These are phyloP conservation scores for Pionites leucogaster DNA, from an alignment of 2,113 vertebrate species.

Conservation along the genomic window DNA sequence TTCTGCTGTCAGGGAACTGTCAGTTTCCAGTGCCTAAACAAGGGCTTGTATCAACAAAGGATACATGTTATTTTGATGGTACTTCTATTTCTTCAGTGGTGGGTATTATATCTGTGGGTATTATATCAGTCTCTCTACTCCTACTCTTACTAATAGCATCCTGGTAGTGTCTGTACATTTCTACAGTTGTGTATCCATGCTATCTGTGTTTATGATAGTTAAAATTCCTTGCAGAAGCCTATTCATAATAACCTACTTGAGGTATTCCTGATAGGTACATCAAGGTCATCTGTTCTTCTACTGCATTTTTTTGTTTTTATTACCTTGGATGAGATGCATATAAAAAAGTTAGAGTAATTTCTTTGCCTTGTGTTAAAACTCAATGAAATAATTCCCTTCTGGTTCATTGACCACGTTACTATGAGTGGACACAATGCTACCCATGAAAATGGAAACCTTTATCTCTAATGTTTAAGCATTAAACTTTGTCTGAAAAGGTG, in stretches of 20 bases:
- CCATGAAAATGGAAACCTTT: not conserved
- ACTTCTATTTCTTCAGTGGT: not conserved
- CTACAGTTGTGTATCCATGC: not conserved
- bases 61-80: not conserved
- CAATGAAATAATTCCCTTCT: conserved; percentile 47
- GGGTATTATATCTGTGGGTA: not conserved
- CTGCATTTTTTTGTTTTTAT: conserved; percentile 6
- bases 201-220: not conserved
- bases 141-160: not conserved
- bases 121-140: not conserved
- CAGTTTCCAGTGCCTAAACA: conserved; percentile 3
- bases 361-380: conserved; percentile 19
- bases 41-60: not conserved
- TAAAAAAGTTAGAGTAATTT: conserved; percentile 3
- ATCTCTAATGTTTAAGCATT: not conserved
- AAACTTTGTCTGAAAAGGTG: conserved; percentile 5
- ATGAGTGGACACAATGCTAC: not conserved
- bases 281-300: conserved; percentile 28
- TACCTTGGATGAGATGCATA: not conserved
- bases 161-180: not conserved
- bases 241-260: conserved; percentile 22
- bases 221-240: conserved; percentile 30
- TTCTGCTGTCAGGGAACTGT: not conserved
- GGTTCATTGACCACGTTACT: conserved; percentile 30
- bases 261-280: conserved; percentile 10